Evolutionary conservation across 2,888 invertebrate genomes (phyloP).

Genomic region (Drosophila ezoana): DNA sequence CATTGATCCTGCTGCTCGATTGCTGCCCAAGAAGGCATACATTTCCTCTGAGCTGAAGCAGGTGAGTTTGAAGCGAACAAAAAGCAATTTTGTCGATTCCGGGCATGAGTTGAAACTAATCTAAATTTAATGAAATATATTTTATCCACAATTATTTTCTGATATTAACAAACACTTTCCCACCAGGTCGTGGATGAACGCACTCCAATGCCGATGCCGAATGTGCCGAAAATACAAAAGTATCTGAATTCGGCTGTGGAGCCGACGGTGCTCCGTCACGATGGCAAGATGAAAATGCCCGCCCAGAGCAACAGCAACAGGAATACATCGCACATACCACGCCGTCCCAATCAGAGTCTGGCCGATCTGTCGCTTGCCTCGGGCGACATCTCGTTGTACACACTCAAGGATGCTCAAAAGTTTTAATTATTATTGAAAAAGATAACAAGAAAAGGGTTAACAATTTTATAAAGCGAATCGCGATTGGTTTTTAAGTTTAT

Average conservation of each 20-base stretch:
- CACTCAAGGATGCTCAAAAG: conserved; percentile 85
- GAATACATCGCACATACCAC: conserved; percentile 45
- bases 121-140: no score
- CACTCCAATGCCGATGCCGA: conserved; percentile 82
- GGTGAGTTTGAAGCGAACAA: conserved; percentile 58
- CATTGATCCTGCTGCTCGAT: conserved; percentile 34
- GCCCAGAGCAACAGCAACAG: neutral
- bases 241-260: conserved; percentile 78
- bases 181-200: conserved; percentile 83
- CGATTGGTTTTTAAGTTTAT: conserved; percentile 8
- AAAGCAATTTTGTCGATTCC: no score
- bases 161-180: neutral
- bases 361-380: conserved; percentile 84
- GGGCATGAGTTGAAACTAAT: no score
- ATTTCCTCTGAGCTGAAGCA: conserved; percentile 82
- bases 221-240: conserved; percentile 82
- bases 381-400: conserved; percentile 84
- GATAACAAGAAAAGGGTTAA: neutral
- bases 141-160: no score
- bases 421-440: conserved; percentile 58
- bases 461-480: neutral
- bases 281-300: conserved; percentile 82
- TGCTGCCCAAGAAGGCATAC: conserved; percentile 83
- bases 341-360: conserved; percentile 74
- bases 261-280: conserved; percentile 83